Evolutionary conservation across 37 sponge, comb jelly and placozoan genomes (phyloP).

Genomic region (Bolinopsis microptera): DNA sequence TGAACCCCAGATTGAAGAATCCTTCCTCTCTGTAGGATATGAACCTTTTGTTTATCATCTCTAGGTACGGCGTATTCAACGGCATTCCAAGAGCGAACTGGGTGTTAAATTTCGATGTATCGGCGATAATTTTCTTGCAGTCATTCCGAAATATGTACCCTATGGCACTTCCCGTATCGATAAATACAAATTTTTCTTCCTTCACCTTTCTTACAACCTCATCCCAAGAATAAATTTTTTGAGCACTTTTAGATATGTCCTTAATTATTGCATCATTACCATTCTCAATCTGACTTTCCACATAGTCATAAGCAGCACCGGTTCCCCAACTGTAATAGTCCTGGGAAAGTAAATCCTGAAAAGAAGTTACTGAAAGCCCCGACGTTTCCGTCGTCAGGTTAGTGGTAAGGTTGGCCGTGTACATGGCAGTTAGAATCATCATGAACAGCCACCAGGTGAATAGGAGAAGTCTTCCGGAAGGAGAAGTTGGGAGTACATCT

Average conservation of each 20-base stretch:
- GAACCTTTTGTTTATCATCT: neutral
- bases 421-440: conserved; percentile 1
- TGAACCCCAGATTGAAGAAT: neutral
- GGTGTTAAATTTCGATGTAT: neutral
- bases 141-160: neutral
- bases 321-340: neutral
- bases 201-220: neutral
- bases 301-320: neutral
- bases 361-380: neutral
- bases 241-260: neutral
- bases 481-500: neutral
- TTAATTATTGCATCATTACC: neutral
- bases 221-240: neutral
- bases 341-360: neutral
- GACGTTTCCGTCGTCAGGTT: neutral
- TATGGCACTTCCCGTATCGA: neutral
- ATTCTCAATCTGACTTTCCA: neutral
- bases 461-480: neutral
- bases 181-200: neutral
- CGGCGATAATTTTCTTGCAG: neutral
- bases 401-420: conserved; percentile 1
- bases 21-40: neutral
- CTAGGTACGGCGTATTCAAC: neutral
- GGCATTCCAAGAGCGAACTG: neutral
- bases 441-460: conserved; percentile 14